These are phyloP conservation scores for fruit fly (Drosophila melanogaster) DNA, from an alignment of 1,140 invertebrate genomes.

Conservation along the genomic window Release_6_plus_ISO1_MT NT_033779.5:11046501-11047000, in stretches of 20 bases:
- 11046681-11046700: slow-evolving; percentile 44
- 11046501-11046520: too few species aligned
- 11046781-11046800: slow-evolving; percentile 27
- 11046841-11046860: slow-evolving; percentile 80
- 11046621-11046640: slow-evolving; percentile 82
- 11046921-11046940: slow-evolving; percentile 47
- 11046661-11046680: slow-evolving; percentile 5
- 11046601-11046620: slow-evolving; percentile 65
- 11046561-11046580: slow-evolving; percentile 25
- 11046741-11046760: not conserved
- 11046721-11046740: slow-evolving; percentile 74
- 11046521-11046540: not conserved
- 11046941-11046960: slow-evolving; percentile 38
- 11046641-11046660: slow-evolving; percentile 20
- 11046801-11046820: not conserved
- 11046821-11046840: slow-evolving; percentile 55
- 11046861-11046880: slow-evolving; percentile 75
- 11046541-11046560: not conserved
- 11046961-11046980: slow-evolving; percentile 57
- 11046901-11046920: slow-evolving; percentile 23
- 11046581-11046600: slow-evolving; percentile 54
- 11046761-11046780: not conserved
- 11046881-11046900: slow-evolving; percentile 81
- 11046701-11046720: slow-evolving; percentile 72
- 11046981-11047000: slow-evolving; percentile 81